phyloP scores from a whole-genome alignment of 2,797 vertebrate genomes.

The Choloepus didactylus region DNA sequence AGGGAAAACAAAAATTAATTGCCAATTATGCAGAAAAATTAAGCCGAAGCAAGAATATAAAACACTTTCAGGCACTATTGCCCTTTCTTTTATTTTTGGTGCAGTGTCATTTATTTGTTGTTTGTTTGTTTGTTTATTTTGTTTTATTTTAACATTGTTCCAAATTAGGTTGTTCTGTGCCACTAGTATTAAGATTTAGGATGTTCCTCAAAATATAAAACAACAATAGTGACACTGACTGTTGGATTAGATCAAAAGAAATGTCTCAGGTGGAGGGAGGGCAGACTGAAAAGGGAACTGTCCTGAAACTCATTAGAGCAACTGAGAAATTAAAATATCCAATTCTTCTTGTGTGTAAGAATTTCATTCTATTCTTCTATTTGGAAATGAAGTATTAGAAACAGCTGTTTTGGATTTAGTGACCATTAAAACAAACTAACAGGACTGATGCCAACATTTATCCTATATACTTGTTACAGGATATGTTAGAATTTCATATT shows the following conservation, averaged over 20 bases:
- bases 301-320: slow-evolving; percentile 46
- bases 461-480: neutral
- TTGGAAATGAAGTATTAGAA: slow-evolving; percentile 64
- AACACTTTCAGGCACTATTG: slow-evolving; percentile 61
- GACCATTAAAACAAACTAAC: neutral
- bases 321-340: slow-evolving; percentile 48
- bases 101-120: neutral
- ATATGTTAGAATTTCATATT: neutral
- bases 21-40: slow-evolving; percentile 73
- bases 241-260: slow-evolving; percentile 53
- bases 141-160: slow-evolving; percentile 64
- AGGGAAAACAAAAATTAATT: slow-evolving; percentile 78
- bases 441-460: neutral
- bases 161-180: slow-evolving; percentile 64
- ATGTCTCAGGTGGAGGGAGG: neutral
- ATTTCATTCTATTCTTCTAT: neutral
- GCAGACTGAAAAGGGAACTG: neutral
- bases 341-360: slow-evolving; percentile 10
- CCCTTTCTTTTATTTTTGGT: slow-evolving; percentile 64
- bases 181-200: slow-evolving; percentile 70
- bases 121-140: neutral
- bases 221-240: slow-evolving; percentile 1
- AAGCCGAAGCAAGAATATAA: slow-evolving; percentile 72
- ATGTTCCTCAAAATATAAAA: slow-evolving; percentile 70
- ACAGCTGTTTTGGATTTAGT: neutral